A percentile compares a stretch with the other conserved stretches of the same genome.
phyloP scores from a whole-genome alignment of 2,113 vertebrate genomes.

The Leptobrachium ailaonicum region DNA sequence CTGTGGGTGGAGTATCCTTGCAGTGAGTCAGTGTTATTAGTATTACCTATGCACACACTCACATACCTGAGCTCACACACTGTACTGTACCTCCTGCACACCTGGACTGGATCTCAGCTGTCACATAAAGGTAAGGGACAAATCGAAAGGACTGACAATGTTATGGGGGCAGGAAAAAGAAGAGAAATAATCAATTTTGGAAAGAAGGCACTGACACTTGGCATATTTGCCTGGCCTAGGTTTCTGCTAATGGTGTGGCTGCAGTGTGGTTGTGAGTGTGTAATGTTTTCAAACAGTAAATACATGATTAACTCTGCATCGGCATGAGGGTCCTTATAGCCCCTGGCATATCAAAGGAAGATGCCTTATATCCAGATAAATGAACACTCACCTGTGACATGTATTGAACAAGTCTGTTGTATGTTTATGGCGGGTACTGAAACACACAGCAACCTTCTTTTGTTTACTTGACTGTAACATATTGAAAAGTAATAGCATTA shows the following conservation, averaged over 20 bases:
- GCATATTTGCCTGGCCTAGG: not conserved
- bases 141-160: not conserved
- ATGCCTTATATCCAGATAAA: no score
- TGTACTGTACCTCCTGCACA: constrained; percentile 24
- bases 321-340: no score
- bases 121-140: constrained; percentile 39
- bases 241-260: not conserved
- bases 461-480: no score
- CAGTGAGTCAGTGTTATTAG: constrained; percentile 38
- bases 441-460: no score
- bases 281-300: no score
- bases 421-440: no score
- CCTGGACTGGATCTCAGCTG: constrained; percentile 36
- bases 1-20: constrained; percentile 29
- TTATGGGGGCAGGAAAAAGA: not conserved
- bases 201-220: not conserved
- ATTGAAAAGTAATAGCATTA: no score
- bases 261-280: no score
- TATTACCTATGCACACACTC: constrained; percentile 23
- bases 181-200: not conserved
- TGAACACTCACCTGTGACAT: no score
- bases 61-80: constrained; percentile 36
- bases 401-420: no score
- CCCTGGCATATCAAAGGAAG: no score
- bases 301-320: no score